phyloP scores from a whole-genome alignment of 2,888 invertebrate species.

The Heteromurus nitidus region DNA sequence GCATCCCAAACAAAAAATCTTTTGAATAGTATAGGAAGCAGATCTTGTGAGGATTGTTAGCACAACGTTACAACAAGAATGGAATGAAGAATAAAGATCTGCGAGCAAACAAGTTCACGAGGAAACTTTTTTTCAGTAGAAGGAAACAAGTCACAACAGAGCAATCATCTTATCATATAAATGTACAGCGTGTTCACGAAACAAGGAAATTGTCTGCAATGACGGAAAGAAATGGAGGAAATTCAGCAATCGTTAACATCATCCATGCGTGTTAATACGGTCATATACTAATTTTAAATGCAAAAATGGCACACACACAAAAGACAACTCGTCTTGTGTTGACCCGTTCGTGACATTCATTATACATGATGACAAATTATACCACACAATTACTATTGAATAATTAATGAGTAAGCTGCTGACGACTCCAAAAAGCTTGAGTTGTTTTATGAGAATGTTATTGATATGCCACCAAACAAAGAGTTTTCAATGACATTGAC shows the following conservation, averaged over 20 bases:
- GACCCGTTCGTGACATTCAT: conserved; percentile 38
- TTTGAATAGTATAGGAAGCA: conserved; percentile 50
- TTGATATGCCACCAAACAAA: conserved; percentile 27
- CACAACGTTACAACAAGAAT: not conserved
- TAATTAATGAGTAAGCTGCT: conserved; percentile 20
- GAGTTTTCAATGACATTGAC: conserved; percentile 51
- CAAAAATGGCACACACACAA: conserved; percentile 9
- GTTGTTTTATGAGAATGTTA: not conserved
- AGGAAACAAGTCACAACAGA: not conserved
- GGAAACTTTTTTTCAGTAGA: not conserved
- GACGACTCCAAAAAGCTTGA: not conserved
- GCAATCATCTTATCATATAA: too few species aligned
- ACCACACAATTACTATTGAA: conserved; percentile 8
- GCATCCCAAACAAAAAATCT: conserved; percentile 9
- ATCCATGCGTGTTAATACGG: too few species aligned
- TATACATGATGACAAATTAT: conserved; percentile 11
- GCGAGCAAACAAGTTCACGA: too few species aligned
- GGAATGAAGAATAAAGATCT: too few species aligned
- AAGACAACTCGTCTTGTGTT: conserved; percentile 30
- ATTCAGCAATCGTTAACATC: too few species aligned
- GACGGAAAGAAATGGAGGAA: too few species aligned
- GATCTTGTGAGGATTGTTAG: not conserved
- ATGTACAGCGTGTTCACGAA: not conserved
- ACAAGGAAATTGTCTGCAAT: conserved; percentile 15
- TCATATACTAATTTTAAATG: too few species aligned